phyloP scores from a whole-genome alignment of 2,797 vertebrate species.

The Oreonectes daqikongensis region DNA sequence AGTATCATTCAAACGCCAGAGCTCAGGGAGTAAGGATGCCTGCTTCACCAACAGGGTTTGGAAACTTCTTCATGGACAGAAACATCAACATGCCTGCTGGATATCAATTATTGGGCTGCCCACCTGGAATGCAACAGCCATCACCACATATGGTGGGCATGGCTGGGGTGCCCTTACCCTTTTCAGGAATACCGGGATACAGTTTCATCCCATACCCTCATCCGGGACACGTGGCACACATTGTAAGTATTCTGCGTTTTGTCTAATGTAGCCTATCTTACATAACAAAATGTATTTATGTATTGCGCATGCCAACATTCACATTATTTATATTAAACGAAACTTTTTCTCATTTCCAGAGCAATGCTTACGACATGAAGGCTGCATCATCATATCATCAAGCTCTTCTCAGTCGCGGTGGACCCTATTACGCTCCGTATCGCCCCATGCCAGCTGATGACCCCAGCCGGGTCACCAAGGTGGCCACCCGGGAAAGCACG shows the following conservation, averaged over 20 bases:
- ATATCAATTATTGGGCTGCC: conserved; percentile 76
- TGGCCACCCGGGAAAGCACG: conserved; percentile 81
- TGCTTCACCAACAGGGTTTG: conserved; percentile 78
- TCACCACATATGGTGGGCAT: conserved; percentile 72
- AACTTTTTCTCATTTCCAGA: conserved; percentile 63
- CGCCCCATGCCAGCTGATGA: conserved; percentile 71
- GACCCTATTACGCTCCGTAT: conserved; percentile 73
- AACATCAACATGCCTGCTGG: conserved; percentile 71
- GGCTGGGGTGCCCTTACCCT: conserved; percentile 72
- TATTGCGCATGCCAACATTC: no score
- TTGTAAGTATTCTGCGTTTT: conserved; percentile 67
- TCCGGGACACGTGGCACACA: conserved; percentile 74
- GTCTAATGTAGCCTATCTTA: no score
- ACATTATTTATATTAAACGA: neutral
- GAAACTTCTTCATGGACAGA: conserved; percentile 76
- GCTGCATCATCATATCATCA: conserved; percentile 74
- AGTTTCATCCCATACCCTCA: conserved; percentile 78
- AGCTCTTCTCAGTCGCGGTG: conserved; percentile 71
- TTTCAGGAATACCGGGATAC: conserved; percentile 80
- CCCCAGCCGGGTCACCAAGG: conserved; percentile 75
- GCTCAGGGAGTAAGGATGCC: conserved; percentile 72
- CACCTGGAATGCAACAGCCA: conserved; percentile 67
- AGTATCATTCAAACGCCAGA: conserved; percentile 52
- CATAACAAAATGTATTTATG: no score
- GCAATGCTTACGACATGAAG: conserved; percentile 74